These are phyloP conservation scores for Platyura marginata DNA, from an alignment of 1,140 invertebrate genomes.

Conservation along the genomic window DNA sequence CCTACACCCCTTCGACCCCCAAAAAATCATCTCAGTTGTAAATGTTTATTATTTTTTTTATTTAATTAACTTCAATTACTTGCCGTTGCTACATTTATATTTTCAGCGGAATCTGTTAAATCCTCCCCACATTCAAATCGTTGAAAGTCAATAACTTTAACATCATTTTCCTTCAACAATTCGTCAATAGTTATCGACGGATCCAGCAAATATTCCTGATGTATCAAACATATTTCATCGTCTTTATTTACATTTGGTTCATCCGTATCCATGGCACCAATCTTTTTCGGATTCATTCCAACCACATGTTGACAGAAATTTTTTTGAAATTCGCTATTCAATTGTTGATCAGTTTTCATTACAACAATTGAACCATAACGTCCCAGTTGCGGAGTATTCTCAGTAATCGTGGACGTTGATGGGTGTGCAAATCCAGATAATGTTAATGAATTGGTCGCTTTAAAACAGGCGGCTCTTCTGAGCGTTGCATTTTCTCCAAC, in stretches of 20 bases:
- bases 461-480: constrained; percentile 53
- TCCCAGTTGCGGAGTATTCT: constrained; percentile 38
- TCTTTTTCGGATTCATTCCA: constrained; percentile 66
- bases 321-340: constrained; percentile 32
- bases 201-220: constrained; percentile 78
- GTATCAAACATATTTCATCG: constrained; percentile 55
- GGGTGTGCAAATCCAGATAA: constrained; percentile 60
- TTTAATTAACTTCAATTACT: no score
- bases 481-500: constrained; percentile 81
- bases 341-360: constrained; percentile 32
- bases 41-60: no score
- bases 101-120: constrained; percentile 9
- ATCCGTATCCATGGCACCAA: constrained; percentile 47
- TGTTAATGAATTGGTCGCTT: constrained; percentile 34
- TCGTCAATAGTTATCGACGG: constrained; percentile 51
- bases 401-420: constrained; percentile 21
- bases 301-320: constrained; percentile 83
- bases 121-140: constrained; percentile 67
- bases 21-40: no score
- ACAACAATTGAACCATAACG: constrained; percentile 69
- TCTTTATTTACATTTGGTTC: constrained; percentile 38
- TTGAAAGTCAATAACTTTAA: constrained; percentile 62
- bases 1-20: no score
- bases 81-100: background rate
- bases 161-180: constrained; percentile 42